These are phyloP conservation scores for Peromyscus attwateri DNA, from an alignment of 2,797 vertebrate species.

Conservation along the genomic window DNA sequence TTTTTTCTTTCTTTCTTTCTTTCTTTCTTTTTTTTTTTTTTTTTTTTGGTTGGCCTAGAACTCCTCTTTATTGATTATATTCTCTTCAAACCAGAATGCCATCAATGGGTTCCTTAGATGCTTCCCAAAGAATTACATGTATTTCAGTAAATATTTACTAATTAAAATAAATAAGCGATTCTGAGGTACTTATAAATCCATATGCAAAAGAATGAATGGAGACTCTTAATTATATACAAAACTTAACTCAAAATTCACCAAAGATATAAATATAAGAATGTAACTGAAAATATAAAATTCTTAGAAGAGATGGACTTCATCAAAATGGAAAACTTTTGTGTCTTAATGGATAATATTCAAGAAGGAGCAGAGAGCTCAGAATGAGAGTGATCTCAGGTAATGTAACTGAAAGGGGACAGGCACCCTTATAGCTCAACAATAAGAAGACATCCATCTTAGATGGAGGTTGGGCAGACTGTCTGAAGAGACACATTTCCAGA, in stretches of 20 bases:
- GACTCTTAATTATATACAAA: slow-evolving; percentile 14
- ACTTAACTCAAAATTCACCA: slow-evolving; percentile 3
- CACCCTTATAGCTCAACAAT: neutral
- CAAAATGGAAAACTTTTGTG: slow-evolving; percentile 1
- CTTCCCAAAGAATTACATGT: slow-evolving; percentile 53
- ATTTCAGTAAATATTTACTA: slow-evolving; percentile 56
- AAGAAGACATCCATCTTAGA: neutral
- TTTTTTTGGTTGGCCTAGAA: slow-evolving; percentile 26
- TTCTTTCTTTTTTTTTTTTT: neutral
- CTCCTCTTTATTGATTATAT: slow-evolving; percentile 22
- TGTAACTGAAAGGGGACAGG: neutral
- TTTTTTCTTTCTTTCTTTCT: no score
- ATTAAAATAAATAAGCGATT: slow-evolving; percentile 40
- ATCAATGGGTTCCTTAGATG: neutral
- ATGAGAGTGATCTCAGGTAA: neutral
- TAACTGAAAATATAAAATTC: slow-evolving; percentile 9
- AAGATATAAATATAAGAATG: slow-evolving; percentile 25
- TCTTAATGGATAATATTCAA: slow-evolving; percentile 28
- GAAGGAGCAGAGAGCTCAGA: slow-evolving; percentile 39
- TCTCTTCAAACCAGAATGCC: slow-evolving; percentile 13
- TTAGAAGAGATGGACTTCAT: neutral
- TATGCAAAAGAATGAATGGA: slow-evolving; percentile 33
- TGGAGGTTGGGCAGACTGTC: slow-evolving; percentile 7
- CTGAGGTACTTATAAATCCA: neutral
- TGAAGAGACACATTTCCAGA: slow-evolving; percentile 29